A percentile compares a stretch with the other conserved stretches of the same genome.
These are phyloP conservation scores for Ametastegia equiseti DNA, from an alignment of 2,888 invertebrate genomes.

Conservation along the genomic window DNA sequence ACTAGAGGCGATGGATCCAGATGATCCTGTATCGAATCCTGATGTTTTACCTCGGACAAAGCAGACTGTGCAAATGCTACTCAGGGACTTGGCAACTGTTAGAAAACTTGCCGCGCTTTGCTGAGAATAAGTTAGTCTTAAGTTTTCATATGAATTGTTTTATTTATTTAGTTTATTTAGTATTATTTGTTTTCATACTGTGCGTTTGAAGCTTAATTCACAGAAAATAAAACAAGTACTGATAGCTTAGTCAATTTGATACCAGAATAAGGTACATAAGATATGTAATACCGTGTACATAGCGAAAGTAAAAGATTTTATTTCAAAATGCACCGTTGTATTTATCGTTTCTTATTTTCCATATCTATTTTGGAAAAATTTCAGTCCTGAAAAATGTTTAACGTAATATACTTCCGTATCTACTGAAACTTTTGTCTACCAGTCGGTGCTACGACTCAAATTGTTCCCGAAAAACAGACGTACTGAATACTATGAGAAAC, in stretches of 20 bases:
- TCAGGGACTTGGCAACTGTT: conserved; percentile 85
- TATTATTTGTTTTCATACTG: neutral
- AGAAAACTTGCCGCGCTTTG: conserved; percentile 81
- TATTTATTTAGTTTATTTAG: conserved; percentile 33
- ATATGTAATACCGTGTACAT: neutral
- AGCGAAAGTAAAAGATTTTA: neutral
- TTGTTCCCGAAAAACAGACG: too few relatives aligned
- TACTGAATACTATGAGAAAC: too few relatives aligned
- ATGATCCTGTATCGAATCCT: conserved; percentile 79
- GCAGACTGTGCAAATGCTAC: conserved; percentile 85
- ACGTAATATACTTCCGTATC: too few relatives aligned
- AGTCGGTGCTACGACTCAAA: too few relatives aligned
- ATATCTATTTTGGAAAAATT: neutral
- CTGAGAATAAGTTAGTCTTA: conserved; percentile 56
- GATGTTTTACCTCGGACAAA: conserved; percentile 83
- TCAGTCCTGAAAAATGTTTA: too few relatives aligned
- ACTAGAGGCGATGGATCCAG: conserved; percentile 81
- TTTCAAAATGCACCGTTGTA: neutral
- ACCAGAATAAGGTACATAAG: neutral
- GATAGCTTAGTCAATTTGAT: conserved; percentile 1
- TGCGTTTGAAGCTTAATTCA: neutral
- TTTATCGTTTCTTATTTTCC: neutral
- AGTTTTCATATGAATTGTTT: conserved; percentile 8
- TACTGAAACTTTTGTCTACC: too few relatives aligned
- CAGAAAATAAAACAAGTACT: neutral